Percentiles rank a stretch among this genome's conserved stretches.
These are phyloP conservation scores for Chaetorhynchus papuensis DNA, from an alignment of 2,113 vertebrate species.

Conservation along the genomic window DNA sequence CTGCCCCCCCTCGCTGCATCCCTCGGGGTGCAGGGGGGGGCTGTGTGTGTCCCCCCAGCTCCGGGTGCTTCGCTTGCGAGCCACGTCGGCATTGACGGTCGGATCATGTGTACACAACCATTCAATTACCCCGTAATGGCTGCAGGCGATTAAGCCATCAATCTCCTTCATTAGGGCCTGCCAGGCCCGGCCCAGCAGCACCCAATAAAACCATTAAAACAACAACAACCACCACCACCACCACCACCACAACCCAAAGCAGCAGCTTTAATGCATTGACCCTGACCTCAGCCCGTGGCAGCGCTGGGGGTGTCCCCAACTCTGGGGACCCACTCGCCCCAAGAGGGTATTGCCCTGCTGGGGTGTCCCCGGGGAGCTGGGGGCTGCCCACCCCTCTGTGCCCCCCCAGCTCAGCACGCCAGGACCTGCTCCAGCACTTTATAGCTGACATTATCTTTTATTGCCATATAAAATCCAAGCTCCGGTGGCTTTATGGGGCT, in stretches of 20 bases:
- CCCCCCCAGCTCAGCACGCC: background rate
- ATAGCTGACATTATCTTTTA: constrained; percentile 53
- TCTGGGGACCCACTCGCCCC: fast-evolving
- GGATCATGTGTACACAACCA: constrained; percentile 46
- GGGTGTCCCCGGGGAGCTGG: background rate
- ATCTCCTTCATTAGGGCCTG: constrained; percentile 47
- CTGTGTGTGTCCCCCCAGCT: background rate
- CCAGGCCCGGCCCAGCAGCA: background rate
- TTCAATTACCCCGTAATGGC: constrained; percentile 55
- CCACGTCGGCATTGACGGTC: background rate
- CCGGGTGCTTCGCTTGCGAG: background rate
- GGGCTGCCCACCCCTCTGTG: background rate
- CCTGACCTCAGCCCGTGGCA: background rate
- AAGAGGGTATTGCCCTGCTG: fast-evolving
- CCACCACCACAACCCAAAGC: background rate
- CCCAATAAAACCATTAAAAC: constrained; percentile 26
- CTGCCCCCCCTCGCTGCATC: fast-evolving
- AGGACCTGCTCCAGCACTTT: constrained; percentile 7
- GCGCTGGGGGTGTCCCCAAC: background rate
- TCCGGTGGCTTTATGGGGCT: constrained; percentile 39
- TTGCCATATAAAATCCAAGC: constrained; percentile 22
- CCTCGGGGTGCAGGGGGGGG: background rate
- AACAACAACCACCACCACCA: background rate
- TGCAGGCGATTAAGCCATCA: constrained; percentile 52
- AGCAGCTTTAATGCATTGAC: background rate